Conservation (phyloP, 2,797 vertebrate genomes). For the Anas bernieri region DNA sequence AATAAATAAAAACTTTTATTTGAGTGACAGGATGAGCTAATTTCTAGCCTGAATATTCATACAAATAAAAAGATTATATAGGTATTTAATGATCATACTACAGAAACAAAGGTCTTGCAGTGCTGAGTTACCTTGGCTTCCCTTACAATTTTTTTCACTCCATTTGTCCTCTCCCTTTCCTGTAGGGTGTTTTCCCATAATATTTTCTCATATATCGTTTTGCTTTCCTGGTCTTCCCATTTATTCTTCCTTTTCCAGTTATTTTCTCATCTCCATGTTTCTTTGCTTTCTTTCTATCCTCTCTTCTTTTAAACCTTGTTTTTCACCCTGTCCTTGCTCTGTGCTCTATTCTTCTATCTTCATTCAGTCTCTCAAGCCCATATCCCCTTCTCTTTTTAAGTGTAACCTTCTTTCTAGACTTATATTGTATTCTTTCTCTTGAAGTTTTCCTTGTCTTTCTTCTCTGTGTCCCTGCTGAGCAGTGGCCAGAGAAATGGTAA, state of each 20-base stretch:
- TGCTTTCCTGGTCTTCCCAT: not conserved
- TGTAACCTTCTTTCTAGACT: not conserved
- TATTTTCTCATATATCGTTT: not conserved
- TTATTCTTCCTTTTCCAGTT: not conserved
- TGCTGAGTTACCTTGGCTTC: not conserved
- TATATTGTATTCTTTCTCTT: not conserved
- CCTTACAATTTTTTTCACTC: not conserved
- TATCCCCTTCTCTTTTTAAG: not conserved
- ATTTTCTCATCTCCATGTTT: not conserved
- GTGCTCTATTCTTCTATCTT: not conserved
- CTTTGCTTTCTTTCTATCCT: not conserved
- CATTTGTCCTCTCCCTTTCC: not conserved
- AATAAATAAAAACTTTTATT: not conserved
- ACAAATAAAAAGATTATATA: not conserved
- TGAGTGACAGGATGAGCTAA: not conserved
- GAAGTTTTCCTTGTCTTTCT: not conserved
- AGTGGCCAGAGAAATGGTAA: not conserved
- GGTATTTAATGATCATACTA: not conserved
- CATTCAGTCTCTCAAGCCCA: not conserved
- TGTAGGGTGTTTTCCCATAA: not conserved
- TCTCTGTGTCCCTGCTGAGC: not conserved
- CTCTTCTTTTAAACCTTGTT: not conserved
- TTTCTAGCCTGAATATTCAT: not conserved
- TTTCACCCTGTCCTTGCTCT: not conserved
- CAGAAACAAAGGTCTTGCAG: not conserved